Evolutionary conservation across 2,888 invertebrate species (phyloP).

Genomic region (Lasioglossum villosulum): DNA sequence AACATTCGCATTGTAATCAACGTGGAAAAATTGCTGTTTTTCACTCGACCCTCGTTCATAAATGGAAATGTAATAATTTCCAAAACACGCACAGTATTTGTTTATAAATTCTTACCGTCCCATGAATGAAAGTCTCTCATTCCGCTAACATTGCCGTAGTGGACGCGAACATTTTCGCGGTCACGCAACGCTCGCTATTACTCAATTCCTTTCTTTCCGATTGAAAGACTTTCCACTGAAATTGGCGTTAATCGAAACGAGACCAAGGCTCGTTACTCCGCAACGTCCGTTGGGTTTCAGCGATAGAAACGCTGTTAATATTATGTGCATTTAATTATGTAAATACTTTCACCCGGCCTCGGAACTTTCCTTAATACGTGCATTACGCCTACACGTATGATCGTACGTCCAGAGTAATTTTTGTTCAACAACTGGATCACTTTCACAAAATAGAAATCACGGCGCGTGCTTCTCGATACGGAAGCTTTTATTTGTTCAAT

Average conservation of each 20-base stretch:
- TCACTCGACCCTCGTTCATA: accelerated
- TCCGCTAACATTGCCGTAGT: not conserved
- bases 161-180: not conserved
- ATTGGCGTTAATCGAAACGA: slow-evolving; percentile 6
- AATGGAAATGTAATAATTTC: not conserved
- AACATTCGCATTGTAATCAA: not conserved
- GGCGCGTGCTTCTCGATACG: no score
- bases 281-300: slow-evolving; percentile 12
- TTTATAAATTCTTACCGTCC: not conserved
- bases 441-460: slow-evolving; percentile 7
- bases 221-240: not conserved
- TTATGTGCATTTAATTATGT: slow-evolving; percentile 37
- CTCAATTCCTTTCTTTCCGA: not conserved
- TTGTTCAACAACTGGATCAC: not conserved
- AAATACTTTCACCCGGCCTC: not conserved
- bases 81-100: no score
- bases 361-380: slow-evolving; percentile 12
- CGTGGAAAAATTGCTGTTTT: not conserved
- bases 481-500: not conserved
- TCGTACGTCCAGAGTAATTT: not conserved
- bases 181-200: not conserved
- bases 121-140: not conserved
- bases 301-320: slow-evolving; percentile 12
- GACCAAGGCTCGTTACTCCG: slow-evolving; percentile 6
- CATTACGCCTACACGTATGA: not conserved